A percentile compares a stretch with the other conserved stretches of the same genome.
Conservation (phyloP, 2,797 vertebrate genomes). For the Sebastes kiyomatsui region DNA sequence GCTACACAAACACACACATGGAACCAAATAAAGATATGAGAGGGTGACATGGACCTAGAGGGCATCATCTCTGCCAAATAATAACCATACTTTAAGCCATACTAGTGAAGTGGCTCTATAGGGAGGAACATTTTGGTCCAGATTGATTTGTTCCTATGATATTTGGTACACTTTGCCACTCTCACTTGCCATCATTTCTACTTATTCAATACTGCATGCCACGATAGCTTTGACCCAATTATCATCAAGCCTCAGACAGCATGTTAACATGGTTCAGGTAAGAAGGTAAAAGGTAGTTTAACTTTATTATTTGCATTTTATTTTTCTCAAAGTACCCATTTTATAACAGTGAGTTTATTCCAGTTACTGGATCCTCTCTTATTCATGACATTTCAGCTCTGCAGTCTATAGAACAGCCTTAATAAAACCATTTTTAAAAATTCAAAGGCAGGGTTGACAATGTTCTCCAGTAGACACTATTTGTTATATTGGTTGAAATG, state of each 20-base stretch:
- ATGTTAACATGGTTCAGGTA: neutral
- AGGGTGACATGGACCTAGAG: neutral
- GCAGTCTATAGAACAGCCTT: neutral
- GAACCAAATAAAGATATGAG: neutral
- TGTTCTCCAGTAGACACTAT: too few relatives aligned
- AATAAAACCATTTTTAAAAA: neutral
- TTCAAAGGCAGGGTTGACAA: neutral
- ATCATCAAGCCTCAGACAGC: neutral
- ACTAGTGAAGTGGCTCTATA: too few relatives aligned
- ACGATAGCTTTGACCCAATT: too few relatives aligned
- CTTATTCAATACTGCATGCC: too few relatives aligned
- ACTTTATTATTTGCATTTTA: neutral
- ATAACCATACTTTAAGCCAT: neutral
- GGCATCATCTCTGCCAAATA: neutral
- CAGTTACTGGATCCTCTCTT: neutral
- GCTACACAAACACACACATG: conserved; percentile 15
- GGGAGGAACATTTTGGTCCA: too few relatives aligned
- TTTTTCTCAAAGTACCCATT: neutral
- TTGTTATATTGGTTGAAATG: too few relatives aligned
- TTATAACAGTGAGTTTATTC: neutral
- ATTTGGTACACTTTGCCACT: too few relatives aligned
- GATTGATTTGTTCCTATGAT: too few relatives aligned
- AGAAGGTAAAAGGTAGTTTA: neutral
- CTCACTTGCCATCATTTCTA: too few relatives aligned
- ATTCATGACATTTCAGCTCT: neutral